phyloP scores from a whole-genome alignment of 2,888 invertebrate species.

The Drosophila lutescens region DNA sequence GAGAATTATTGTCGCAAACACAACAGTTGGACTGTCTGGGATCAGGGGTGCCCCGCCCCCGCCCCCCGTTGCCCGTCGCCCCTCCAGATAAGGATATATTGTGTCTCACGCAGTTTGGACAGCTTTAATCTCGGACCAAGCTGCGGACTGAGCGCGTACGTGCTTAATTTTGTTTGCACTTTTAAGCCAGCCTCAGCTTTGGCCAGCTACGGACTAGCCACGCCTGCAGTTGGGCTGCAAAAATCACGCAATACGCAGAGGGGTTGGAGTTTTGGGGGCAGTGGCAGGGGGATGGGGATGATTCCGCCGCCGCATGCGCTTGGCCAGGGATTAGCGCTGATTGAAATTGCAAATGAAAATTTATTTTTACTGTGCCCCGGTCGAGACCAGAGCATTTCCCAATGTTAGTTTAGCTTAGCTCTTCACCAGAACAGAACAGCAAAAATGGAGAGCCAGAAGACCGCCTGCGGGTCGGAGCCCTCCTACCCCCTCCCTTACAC shows the following conservation, averaged over 20 bases:
- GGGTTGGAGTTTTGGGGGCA: neutral
- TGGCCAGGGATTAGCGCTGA: slow-evolving; percentile 83
- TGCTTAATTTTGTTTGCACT: slow-evolving; percentile 80
- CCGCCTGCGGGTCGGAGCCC: slow-evolving; percentile 27
- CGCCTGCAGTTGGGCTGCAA: slow-evolving; percentile 79
- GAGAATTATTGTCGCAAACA: slow-evolving; percentile 79
- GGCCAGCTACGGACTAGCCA: slow-evolving; percentile 28
- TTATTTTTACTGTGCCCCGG: slow-evolving; percentile 78
- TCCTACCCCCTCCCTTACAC: slow-evolving; percentile 29
- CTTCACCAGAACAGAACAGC: neutral
- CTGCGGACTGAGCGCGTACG: slow-evolving; percentile 67
- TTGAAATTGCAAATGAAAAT: slow-evolving; percentile 84
- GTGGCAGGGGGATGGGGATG: no score
- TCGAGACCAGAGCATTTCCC: slow-evolving; percentile 31
- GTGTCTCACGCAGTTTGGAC: slow-evolving; percentile 80
- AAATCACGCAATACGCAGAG: slow-evolving; percentile 68
- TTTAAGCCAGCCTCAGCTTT: slow-evolving; percentile 71
- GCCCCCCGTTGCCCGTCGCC: neutral
- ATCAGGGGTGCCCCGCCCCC: neutral
- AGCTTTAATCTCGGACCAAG: slow-evolving; percentile 75
- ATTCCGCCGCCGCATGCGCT: slow-evolving; percentile 68
- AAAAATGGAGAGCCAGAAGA: neutral
- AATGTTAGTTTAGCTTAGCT: slow-evolving; percentile 74
- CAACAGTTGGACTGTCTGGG: slow-evolving; percentile 41
- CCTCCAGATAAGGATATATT: slow-evolving; percentile 76